Percentiles rank a stretch among this genome's conserved stretches.
These are phyloP conservation scores for Varanus komodoensis DNA, from an alignment of 2,113 vertebrate genomes.

Conservation along the genomic window DNA sequence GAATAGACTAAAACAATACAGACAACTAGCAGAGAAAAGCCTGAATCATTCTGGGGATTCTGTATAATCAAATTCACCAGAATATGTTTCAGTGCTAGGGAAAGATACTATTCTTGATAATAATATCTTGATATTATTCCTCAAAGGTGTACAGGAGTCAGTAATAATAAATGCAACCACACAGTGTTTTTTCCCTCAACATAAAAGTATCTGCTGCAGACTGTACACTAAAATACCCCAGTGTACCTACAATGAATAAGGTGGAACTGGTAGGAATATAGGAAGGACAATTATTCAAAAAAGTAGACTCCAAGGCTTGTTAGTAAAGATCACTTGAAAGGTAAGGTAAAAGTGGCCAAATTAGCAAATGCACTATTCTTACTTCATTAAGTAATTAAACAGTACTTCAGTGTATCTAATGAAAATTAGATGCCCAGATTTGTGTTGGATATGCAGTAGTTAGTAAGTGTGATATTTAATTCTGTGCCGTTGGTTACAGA, in stretches of 20 bases:
- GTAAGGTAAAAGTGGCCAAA: no score
- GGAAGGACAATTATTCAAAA: background rate
- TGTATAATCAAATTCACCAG: background rate
- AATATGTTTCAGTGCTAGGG: background rate
- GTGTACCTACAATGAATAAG: no score
- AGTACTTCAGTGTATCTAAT: no score
- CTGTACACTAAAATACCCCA: background rate
- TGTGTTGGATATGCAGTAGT: no score
- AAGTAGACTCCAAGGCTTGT: background rate
- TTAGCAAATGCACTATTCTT: no score
- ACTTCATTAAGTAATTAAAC: no score
- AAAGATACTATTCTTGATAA: background rate
- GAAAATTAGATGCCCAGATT: no score
- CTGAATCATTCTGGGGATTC: background rate
- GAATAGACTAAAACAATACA: background rate
- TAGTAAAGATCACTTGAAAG: background rate
- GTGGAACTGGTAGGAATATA: no score
- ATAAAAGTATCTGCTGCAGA: background rate
- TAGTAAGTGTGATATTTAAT: no score
- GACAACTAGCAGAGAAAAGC: background rate
- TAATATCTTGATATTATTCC: background rate
- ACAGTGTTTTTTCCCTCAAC: no score
- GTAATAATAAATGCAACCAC: background rate
- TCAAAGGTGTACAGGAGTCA: background rate
- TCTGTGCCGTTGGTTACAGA: no score